A percentile compares a stretch with the other conserved stretches of the same genome.
Evolutionary conservation across 2,888 invertebrate genomes (phyloP).

Genomic region (Cheilosia vernalis): DNA sequence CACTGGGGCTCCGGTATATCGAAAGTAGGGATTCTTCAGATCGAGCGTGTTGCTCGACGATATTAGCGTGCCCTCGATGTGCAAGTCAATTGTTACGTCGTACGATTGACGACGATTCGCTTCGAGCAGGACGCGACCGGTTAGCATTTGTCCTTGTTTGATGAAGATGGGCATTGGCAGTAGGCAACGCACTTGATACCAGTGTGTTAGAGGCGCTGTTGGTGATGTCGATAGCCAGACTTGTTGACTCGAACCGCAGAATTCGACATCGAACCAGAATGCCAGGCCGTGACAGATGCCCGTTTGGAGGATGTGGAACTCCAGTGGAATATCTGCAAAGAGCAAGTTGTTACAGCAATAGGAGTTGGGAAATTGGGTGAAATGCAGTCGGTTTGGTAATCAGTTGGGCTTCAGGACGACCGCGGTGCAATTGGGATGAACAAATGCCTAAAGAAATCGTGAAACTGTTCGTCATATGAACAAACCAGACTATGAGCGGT

Average conservation of each 20-base stretch:
- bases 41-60: slow-evolving; percentile 96
- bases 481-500: too few relatives aligned
- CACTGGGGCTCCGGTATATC: slow-evolving; percentile 96
- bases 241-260: slow-evolving; percentile 94
- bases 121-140: slow-evolving; percentile 93
- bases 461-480: too few relatives aligned
- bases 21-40: slow-evolving; percentile 98
- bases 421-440: too few relatives aligned
- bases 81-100: slow-evolving; percentile 97
- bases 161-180: slow-evolving; percentile 96
- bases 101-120: slow-evolving; percentile 99
- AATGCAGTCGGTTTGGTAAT: background rate
- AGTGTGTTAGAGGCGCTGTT: slow-evolving; percentile 98
- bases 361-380: background rate
- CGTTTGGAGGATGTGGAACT: slow-evolving; percentile 95
- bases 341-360: background rate
- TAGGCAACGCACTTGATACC: slow-evolving; percentile 99
- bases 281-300: slow-evolving; percentile 98
- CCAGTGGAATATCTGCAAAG: slow-evolving; percentile 92
- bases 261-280: slow-evolving; percentile 99
- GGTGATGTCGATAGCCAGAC: slow-evolving; percentile 99
- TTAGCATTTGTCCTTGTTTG: slow-evolving; percentile 95
- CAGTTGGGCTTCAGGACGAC: background rate
- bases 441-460: too few relatives aligned
- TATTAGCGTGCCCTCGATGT: slow-evolving; percentile 93